Percentiles rank a stretch among this genome's conserved stretches.
These are phyloP conservation scores for Speoplatyrhinus poulsoni DNA, from an alignment of 2,113 vertebrate species.

Conservation along the genomic window DNA sequence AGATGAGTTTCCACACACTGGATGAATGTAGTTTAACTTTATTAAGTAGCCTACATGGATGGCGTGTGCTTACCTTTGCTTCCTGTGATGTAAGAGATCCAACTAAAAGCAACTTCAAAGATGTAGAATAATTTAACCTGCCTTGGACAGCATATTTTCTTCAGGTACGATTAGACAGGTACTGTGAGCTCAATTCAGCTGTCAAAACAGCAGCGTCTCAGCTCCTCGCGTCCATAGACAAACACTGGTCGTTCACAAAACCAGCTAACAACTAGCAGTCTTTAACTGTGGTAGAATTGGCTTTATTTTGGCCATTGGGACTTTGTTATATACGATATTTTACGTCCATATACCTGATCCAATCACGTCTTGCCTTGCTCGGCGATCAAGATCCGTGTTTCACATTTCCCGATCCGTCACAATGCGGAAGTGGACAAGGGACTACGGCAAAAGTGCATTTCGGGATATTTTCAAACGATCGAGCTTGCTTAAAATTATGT, in stretches of 20 bases:
- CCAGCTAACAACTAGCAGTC: conserved; percentile 2
- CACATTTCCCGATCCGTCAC: no score
- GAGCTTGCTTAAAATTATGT: no score
- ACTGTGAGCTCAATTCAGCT: conserved; percentile 48
- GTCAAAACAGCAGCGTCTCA: conserved; percentile 66
- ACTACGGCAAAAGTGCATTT: no score
- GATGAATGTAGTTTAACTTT: no score
- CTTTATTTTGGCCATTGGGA: no score
- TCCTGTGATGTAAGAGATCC: neutral
- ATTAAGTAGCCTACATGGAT: neutral
- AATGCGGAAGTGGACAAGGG: no score
- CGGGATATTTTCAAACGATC: no score
- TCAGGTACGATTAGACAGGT: conserved; percentile 27
- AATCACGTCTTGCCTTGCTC: no score
- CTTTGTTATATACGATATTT: no score
- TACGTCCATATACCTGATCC: no score
- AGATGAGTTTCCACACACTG: neutral
- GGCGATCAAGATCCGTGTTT: no score
- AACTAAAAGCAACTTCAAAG: neutral
- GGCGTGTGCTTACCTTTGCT: neutral
- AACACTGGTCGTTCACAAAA: neutral
- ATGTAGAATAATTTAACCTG: neutral
- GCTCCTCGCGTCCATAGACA: conserved; percentile 56
- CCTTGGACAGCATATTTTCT: neutral
- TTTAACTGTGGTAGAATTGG: neutral